These are phyloP conservation scores for Botrylloides violaceus DNA, from an alignment of 23 tunicate genomes.

Conservation along the genomic window DNA sequence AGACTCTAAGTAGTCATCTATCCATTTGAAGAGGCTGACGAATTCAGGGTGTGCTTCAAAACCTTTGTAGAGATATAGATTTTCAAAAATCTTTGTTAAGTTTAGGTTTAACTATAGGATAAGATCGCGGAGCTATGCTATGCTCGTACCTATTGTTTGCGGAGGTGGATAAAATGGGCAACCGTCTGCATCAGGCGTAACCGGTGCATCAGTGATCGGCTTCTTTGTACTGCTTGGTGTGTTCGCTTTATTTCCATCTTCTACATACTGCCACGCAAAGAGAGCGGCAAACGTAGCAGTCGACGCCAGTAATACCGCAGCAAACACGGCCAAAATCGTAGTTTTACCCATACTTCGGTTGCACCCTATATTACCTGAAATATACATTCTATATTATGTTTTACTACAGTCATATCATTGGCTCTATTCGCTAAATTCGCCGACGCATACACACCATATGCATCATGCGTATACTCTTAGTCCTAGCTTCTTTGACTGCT, in stretches of 20 bases:
- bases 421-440: too few species aligned
- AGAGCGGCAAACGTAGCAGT: conserved; percentile 18
- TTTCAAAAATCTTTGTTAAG: neutral
- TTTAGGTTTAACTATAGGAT: neutral
- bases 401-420: too few species aligned
- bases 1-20: conserved; percentile 11
- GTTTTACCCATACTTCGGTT: too few species aligned
- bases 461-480: too few species aligned
- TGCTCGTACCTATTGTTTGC: conserved; percentile 8
- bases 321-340: neutral
- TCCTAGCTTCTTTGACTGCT: too few species aligned
- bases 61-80: too few species aligned
- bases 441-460: too few species aligned
- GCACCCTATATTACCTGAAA: too few species aligned
- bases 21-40: neutral
- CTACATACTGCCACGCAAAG: conserved; percentile 18
- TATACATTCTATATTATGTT: too few species aligned
- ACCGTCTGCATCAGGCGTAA: neutral
- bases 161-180: conserved; percentile 22
- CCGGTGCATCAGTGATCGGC: neutral
- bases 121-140: neutral
- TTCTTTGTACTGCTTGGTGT: neutral
- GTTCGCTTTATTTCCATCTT: neutral
- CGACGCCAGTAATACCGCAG: neutral
- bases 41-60: neutral